Base-by-base conservation (phyloP, 2,888 invertebrate species). In the Acleris laterana region DNA sequence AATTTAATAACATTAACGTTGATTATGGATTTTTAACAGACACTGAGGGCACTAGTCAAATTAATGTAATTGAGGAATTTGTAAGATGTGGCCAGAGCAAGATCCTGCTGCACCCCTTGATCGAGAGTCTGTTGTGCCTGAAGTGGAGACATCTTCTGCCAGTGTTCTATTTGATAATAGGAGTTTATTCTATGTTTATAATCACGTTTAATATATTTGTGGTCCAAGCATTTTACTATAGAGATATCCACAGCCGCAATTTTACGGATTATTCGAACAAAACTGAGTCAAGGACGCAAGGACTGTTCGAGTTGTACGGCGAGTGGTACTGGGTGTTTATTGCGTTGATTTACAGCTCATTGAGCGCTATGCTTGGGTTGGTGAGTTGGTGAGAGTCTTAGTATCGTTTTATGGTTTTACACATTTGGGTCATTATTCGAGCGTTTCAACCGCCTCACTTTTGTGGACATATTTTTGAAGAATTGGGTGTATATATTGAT, bases 1-100 rank as follows among this genome's bases (percentile, higher is more conserved):
- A 22, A 0, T 28, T 13, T 20, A n/a, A 42, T 20, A 7, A 22
- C 3, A 7, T 60, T 22, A 11, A 3, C 2, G 38, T 60, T 17
- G 17, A 60, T n/a, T 60, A 51, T 16, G 16, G 16, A n/a, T 22
- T 51, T 5, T n/a, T 60, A 4, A 38, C 38, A n/a, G 2, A 19
- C 5, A 17, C 11, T 7, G 6, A 42, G 9, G 17, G 16, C 5
- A 52, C 20, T 17, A 61, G 52, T 9, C 61, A 62, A 52, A 53
- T 62, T 25, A 32, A 53, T 42, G 42, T 50, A 2, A n/a, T 62
- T 17, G 56, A 62, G 17, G 49, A 62, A 62, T n/a, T 62, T 7
- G 56, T 62, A 38, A 56, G 49, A 25, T 56, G 42, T 17, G 62
- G 42, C 19, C 62, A 25, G 17, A 62, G 38, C 17, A 42, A 62